Percentiles rank a stretch among this genome's conserved stretches.
phyloP scores from a whole-genome alignment of 1,140 invertebrate species.

The Drosophila tristis region DNA sequence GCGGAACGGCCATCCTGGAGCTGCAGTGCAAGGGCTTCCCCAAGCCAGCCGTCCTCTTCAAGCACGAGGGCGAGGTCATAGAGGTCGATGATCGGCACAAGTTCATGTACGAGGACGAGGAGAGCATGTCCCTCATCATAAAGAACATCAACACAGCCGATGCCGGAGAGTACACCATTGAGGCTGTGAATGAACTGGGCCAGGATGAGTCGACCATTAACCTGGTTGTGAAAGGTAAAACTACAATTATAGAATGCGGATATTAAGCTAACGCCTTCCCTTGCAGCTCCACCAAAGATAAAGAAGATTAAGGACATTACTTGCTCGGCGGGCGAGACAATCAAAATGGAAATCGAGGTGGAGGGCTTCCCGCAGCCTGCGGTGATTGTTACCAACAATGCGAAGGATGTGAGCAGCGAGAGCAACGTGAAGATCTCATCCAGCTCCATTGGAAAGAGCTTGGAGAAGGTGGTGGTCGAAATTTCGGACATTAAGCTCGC shows the following conservation, averaged over 20 bases:
- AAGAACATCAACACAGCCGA: constrained; percentile 94
- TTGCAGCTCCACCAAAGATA: constrained; percentile 87
- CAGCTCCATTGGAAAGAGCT: constrained; percentile 85
- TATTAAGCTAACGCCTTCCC: background rate
- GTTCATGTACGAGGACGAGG: constrained; percentile 96
- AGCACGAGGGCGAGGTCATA: constrained; percentile 93
- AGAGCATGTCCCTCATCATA: constrained; percentile 94
- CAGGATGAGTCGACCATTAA: constrained; percentile 90
- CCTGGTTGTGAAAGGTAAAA: constrained; percentile 89
- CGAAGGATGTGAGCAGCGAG: constrained; percentile 89
- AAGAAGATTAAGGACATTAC: constrained; percentile 91
- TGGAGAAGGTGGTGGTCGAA: constrained; percentile 88
- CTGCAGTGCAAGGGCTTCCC: constrained; percentile 96
- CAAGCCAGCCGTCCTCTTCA: constrained; percentile 95
- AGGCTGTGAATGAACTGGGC: constrained; percentile 95
- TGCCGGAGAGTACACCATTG: constrained; percentile 93
- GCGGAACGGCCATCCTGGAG: constrained; percentile 97
- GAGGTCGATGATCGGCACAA: constrained; percentile 91
- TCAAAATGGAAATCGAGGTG: constrained; percentile 91
- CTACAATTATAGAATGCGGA: background rate
- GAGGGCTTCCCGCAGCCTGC: constrained; percentile 93
- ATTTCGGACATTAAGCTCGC: constrained; percentile 92
- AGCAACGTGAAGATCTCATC: constrained; percentile 90
- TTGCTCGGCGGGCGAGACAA: constrained; percentile 88
- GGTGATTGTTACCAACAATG: constrained; percentile 94